Evolutionary conservation across 2,888 invertebrate species (phyloP), one percentile per base, ranked within the genome.

Genomic region (Metacarcinus magister): DNA sequence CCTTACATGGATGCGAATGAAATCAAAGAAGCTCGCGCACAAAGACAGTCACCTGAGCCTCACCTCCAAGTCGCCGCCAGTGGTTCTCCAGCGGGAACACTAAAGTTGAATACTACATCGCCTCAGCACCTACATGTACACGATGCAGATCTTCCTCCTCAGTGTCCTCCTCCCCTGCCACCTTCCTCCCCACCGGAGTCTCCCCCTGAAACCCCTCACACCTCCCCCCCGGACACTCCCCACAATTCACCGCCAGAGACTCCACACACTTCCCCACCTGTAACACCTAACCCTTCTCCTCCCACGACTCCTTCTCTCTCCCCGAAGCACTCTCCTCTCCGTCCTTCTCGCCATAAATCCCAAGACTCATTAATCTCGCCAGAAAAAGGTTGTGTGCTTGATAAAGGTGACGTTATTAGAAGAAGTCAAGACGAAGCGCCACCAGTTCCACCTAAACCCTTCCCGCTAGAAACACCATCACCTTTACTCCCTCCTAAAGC

Each of bases 1-100:
- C 96, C 96, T 19, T 96, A 96, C 90, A 96, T 96, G 67, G 96
- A 96, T 93, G 95, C 92, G 13, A 95, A 95, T 39, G 96, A 96
- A 46, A 75, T 96, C 16, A 94, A 93, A 44, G 93, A 92, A 67
- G 96, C 94, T 4, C 5, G 10, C 13, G 87, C 8, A 87, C 39
- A 87, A 87, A 87, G 16, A 16, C 75, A 75, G 39, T 87, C 39
- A 39, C 16, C 32, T 10, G 39, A 87, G 3, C 19, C 87, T 87
- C 39, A 87, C 5, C 39, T 39, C 7, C 75, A 75, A 8, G 28
- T 75, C 28, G 75, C 75, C 28, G 8, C 8, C n/a, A n/a, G 28
- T 39, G 39, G 16, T 39, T 32, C 87, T 32, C 87, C 87, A 13
- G 87, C 16, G 39, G 87, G 16, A n/a, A 19, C 19, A 10, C n/a